A percentile compares a stretch with the other conserved stretches of the same genome.
These are phyloP conservation scores for Rhinichthys klamathensis DNA, from an alignment of 2,113 vertebrate species.

Conservation along the genomic window DNA sequence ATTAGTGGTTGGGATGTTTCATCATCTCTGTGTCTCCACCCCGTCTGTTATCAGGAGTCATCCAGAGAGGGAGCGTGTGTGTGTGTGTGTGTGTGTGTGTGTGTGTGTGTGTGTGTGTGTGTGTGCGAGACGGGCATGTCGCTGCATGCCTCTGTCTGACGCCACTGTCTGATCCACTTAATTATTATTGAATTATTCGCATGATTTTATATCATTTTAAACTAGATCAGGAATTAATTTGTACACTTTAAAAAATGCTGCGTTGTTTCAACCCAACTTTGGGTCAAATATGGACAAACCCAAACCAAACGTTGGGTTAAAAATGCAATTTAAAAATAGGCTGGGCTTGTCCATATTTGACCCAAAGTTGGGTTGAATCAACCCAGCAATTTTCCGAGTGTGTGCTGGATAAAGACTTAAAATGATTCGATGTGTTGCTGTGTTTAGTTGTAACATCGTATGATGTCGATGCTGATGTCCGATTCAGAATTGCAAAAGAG, in stretches of 20 bases:
- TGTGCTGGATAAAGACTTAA: background rate
- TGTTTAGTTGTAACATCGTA: background rate
- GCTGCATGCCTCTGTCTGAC: background rate
- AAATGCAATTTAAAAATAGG: too few relatives aligned
- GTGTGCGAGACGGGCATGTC: background rate
- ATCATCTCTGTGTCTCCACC: conserved; percentile 37
- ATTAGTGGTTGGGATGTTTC: conserved; percentile 46
- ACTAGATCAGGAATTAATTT: background rate
- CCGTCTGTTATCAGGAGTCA: conserved; percentile 33
- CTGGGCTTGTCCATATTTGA: too few relatives aligned
- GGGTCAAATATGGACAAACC: too few relatives aligned
- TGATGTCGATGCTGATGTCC: background rate
- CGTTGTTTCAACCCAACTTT: too few relatives aligned
- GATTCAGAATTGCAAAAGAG: background rate
- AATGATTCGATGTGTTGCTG: background rate
- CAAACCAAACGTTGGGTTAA: too few relatives aligned
- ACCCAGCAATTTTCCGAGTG: too few relatives aligned
- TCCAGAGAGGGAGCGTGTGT: background rate
- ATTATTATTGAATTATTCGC: background rate
- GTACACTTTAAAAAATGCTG: too few relatives aligned
- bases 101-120: background rate
- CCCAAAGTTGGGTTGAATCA: too few relatives aligned
- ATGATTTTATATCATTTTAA: too few relatives aligned
- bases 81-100: background rate
- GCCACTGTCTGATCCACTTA: background rate